Evolutionary conservation across 2,797 vertebrate genomes (phyloP).

Genomic region (Enteromius anoplus): DNA sequence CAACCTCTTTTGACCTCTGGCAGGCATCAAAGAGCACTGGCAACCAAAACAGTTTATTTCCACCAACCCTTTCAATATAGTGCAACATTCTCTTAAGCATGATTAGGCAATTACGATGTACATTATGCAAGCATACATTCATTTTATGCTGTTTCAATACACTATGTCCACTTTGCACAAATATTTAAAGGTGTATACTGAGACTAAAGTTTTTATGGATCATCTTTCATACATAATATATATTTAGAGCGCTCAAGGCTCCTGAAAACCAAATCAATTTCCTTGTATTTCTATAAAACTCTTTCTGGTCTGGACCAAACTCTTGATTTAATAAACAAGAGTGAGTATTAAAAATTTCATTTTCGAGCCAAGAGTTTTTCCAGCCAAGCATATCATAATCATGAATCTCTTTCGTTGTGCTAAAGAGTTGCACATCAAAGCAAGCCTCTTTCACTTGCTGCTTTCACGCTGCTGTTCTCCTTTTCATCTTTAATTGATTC

Average conservation of each 20-base stretch:
- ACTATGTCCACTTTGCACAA: background rate
- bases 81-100: background rate
- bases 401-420: background rate
- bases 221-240: background rate
- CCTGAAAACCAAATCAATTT: background rate
- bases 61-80: background rate
- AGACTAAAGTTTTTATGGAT: background rate
- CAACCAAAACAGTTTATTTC: background rate
- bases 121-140: background rate
- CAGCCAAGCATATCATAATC: conserved; percentile 26
- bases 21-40: background rate
- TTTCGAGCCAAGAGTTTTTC: conserved; percentile 20
- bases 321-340: conserved; percentile 17
- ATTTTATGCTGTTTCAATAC: background rate
- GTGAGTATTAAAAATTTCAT: conserved; percentile 5
- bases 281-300: background rate
- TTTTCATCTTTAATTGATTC: conserved; percentile 59
- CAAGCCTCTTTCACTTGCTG: conserved; percentile 20
- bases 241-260: background rate
- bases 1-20: conserved; percentile 1
- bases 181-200: background rate
- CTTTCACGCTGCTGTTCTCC: conserved; percentile 3
- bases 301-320: conserved; percentile 1
- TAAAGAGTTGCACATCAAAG: conserved; percentile 50
- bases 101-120: background rate